Conservation (phyloP, 2,888 invertebrate species). For the Hypselothyrea guttata region DNA sequence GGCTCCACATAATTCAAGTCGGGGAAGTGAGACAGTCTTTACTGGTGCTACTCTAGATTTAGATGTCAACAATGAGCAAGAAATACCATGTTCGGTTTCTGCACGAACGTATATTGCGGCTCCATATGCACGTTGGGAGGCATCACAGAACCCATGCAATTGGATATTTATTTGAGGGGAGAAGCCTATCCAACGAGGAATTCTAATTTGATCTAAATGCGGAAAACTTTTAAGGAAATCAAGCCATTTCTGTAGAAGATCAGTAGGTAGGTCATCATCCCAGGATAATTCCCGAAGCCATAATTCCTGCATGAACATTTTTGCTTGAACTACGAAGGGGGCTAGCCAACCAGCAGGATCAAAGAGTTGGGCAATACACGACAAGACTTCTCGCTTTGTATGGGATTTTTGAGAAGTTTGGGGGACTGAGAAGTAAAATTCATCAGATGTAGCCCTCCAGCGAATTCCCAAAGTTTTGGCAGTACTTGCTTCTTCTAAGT, state of each 20-base stretch:
- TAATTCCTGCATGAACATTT: too few species aligned
- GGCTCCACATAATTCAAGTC: not conserved
- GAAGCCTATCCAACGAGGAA: not conserved
- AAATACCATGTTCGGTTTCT: not conserved
- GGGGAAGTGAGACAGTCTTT: not conserved
- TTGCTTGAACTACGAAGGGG: too few species aligned
- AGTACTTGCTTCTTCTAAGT: conserved; percentile 1
- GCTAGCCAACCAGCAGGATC: not conserved
- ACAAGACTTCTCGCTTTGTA: not conserved
- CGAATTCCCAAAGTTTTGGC: not conserved
- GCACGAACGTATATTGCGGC: not conserved
- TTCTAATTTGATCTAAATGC: not conserved
- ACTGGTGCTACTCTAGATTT: not conserved
- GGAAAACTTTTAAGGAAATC: not conserved
- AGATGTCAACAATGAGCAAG: not conserved
- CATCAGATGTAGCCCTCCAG: not conserved
- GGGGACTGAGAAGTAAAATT: not conserved
- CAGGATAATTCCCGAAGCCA: too few species aligned
- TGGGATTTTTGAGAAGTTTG: not conserved
- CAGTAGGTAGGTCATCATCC: too few species aligned
- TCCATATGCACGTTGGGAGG: not conserved
- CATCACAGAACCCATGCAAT: not conserved
- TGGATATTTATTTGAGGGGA: not conserved
- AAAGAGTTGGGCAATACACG: not conserved
- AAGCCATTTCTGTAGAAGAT: too few species aligned